Evolutionary conservation across 2,888 invertebrate species (phyloP), one percentile per base, ranked within the genome.

Genomic region (Cactoblastis cactorum): DNA sequence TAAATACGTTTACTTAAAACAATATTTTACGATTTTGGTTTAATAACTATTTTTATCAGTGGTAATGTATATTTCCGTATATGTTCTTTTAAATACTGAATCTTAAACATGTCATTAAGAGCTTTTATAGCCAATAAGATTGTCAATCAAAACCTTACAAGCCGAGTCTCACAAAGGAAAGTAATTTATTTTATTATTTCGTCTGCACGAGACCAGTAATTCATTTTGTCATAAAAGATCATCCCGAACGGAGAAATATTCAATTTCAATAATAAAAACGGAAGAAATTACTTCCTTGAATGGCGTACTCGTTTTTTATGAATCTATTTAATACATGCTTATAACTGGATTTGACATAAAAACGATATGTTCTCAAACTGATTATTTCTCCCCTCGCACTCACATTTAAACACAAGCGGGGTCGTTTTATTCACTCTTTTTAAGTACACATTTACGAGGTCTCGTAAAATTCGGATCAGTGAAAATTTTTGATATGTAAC

Each of bases 401-500:
- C 69, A 60, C 66, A 69, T 82, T 83, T 82, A 82, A 84, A 80
- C 80, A 77, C 69, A 75, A 61, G 67, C 55, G 80, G 75, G 80
- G 75, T 59, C 74, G 74, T 74, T 73, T 82, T 80, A 78, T 81
- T 80, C 80, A 82, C 77, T 74, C 67, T 73, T 71, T 77, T 79
- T 86, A 85, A 88, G 86, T 83, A 87, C 81, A 80, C 81, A 79
- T 88, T 88, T 89, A 89, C 85, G 89, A 87, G 80, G 72, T 74
- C 83, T 86, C 88, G 85, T 89, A 89, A 89, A 89, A 81, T 78
- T 87, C 86, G 88, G 88, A 87, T 89, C 87, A 86, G 78, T 87
- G 89, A 86, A 84, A 86, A 86, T 88, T 88, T 89, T 89, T 88
- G 89, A 89, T 88, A 88, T 87, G 89, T 88, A 81, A 88, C 87